phyloP scores from a whole-genome alignment of 1,140 invertebrate species.

The Trichonephila clavata region DNA sequence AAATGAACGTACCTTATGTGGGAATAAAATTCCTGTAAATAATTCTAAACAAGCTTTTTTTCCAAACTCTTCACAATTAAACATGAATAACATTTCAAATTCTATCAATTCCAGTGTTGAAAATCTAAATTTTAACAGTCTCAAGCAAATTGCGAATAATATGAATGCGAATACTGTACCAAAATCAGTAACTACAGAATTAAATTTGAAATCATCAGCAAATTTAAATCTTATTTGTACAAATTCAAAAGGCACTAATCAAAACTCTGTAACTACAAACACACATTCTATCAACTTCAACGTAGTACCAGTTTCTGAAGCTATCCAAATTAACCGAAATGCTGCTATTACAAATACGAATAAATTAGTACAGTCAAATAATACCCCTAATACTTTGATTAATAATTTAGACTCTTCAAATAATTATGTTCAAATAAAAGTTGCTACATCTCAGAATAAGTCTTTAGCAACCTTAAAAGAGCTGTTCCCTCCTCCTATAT shows the following conservation, averaged over 20 bases:
- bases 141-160: not conserved
- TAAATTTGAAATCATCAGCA: not conserved
- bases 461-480: conserved; percentile 4
- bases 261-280: not conserved
- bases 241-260: not conserved
- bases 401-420: not conserved
- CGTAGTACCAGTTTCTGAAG: not conserved
- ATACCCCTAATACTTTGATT: not conserved
- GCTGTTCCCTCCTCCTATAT: conserved; percentile 22
- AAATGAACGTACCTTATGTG: not conserved
- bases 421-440: conserved; percentile 12
- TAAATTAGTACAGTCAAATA: not conserved
- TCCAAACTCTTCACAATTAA: not conserved
- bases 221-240: not conserved
- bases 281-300: not conserved
- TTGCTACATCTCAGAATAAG: not conserved
- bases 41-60: not conserved
- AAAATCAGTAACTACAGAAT: not conserved
- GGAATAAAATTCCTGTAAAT: not conserved
- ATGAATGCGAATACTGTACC: not conserved
- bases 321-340: not conserved
- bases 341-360: not conserved
- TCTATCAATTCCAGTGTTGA: not conserved
- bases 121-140: not conserved
- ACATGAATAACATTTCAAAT: not conserved